Percentiles rank a stretch among this genome's conserved stretches.
Evolutionary conservation across 2,113 vertebrate genomes (phyloP).

Genomic region (Corythornis cristatus): DNA sequence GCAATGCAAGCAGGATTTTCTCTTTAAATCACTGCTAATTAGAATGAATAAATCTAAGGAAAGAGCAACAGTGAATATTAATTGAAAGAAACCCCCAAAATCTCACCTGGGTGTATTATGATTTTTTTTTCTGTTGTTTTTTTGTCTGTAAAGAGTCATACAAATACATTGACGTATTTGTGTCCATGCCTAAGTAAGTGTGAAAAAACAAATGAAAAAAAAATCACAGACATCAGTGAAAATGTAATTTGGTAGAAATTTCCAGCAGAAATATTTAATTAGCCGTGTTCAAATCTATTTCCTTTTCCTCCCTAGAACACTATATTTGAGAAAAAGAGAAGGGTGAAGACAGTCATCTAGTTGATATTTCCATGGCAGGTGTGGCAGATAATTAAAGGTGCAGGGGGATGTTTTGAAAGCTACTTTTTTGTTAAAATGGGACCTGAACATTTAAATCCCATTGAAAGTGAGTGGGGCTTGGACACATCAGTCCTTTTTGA

Average conservation of each 20-base stretch:
- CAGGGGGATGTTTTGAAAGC: neutral
- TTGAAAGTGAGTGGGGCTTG: neutral
- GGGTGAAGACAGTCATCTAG: neutral
- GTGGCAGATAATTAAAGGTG: neutral
- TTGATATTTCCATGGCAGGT: neutral
- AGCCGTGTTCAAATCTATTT: neutral
- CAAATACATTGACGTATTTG: neutral
- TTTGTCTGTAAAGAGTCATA: neutral
- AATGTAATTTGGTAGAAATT: neutral
- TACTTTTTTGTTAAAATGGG: neutral
- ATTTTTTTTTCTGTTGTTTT: neutral
- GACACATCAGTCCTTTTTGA: fast-evolving
- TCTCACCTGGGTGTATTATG: neutral
- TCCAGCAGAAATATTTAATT: neutral
- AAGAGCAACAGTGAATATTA: conserved; percentile 48
- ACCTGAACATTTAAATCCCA: neutral
- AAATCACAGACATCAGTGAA: neutral
- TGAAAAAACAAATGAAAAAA: neutral
- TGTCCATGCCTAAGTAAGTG: neutral
- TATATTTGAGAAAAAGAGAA: neutral
- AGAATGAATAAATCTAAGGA: conserved; percentile 20
- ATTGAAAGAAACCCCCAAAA: conserved; percentile 2
- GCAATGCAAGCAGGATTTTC: conserved; percentile 45
- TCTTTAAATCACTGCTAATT: conserved; percentile 59
- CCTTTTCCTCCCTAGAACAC: neutral